Conservation (phyloP, 1,140 invertebrate species). For the Hyposmocoma kahamanoa region DNA sequence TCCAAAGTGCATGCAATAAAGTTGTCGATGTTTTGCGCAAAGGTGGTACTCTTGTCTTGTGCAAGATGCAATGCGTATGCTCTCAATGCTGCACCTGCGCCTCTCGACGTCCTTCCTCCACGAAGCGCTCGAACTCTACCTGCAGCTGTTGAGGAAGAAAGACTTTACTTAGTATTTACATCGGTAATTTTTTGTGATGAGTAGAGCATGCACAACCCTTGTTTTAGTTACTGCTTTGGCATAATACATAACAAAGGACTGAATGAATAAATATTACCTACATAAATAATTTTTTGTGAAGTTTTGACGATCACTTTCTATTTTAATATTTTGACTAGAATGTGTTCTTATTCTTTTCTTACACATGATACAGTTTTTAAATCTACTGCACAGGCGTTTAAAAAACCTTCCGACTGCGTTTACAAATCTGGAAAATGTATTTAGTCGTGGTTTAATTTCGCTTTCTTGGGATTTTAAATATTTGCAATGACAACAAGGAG, state of each 20-base stretch:
- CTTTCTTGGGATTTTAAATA: slow-evolving; percentile 27
- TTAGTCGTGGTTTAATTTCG: slow-evolving; percentile 16
- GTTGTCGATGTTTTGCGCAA: slow-evolving; percentile 93
- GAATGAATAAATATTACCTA: slow-evolving; percentile 57
- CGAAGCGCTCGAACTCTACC: slow-evolving; percentile 80
- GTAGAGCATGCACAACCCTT: too few species aligned
- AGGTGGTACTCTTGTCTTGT: slow-evolving; percentile 88
- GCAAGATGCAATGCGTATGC: slow-evolving; percentile 88
- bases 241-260: too few species aligned
- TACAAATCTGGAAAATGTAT: slow-evolving; percentile 28
- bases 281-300: slow-evolving; percentile 35
- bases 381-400: slow-evolving; percentile 28
- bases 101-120: slow-evolving; percentile 66
- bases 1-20: slow-evolving; percentile 96
- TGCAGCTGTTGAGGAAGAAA: slow-evolving; percentile 75
- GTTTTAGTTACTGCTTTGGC: too few species aligned
- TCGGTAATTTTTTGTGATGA: too few species aligned
- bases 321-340: too few species aligned
- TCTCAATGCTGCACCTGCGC: slow-evolving; percentile 80
- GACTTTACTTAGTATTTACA: too few species aligned
- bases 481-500: slow-evolving; percentile 49
- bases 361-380: slow-evolving; percentile 17
- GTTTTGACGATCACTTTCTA: not conserved
- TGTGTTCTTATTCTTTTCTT: not conserved
- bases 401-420: slow-evolving; percentile 28